phyloP scores from a whole-genome alignment of 2,797 vertebrate genomes.

The Lemur catta region DNA sequence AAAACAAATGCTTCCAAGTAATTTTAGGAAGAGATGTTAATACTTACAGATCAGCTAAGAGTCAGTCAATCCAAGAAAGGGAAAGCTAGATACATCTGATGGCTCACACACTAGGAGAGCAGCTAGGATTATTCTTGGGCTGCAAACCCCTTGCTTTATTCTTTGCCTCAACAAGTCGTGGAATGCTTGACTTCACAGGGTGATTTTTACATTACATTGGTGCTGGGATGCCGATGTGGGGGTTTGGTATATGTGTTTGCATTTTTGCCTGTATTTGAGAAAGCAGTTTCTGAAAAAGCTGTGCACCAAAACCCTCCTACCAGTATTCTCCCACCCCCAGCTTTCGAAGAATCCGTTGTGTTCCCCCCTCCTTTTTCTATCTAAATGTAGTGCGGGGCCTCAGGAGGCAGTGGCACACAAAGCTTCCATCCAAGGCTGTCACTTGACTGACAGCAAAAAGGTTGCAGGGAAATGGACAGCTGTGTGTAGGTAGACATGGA shows the following conservation, averaged over 20 bases:
- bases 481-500: slow-evolving; percentile 83
- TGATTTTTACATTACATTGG: slow-evolving; percentile 69
- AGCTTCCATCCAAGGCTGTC: slow-evolving; percentile 83
- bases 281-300: slow-evolving; percentile 74
- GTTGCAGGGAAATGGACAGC: slow-evolving; percentile 84
- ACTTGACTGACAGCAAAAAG: slow-evolving; percentile 86
- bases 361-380: not conserved
- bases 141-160: slow-evolving; percentile 51
- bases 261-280: slow-evolving; percentile 63
- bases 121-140: not conserved
- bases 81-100: slow-evolving; percentile 48
- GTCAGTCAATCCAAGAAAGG: slow-evolving; percentile 63
- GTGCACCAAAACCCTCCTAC: slow-evolving; percentile 30
- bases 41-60: slow-evolving; percentile 78
- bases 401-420: slow-evolving; percentile 79
- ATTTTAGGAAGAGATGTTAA: slow-evolving; percentile 52
- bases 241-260: slow-evolving; percentile 49
- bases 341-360: slow-evolving; percentile 71
- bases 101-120: slow-evolving; percentile 29
- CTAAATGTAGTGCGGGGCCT: slow-evolving; percentile 79
- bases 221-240: slow-evolving; percentile 69
- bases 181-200: slow-evolving; percentile 54
- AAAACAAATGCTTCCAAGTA: slow-evolving; percentile 39
- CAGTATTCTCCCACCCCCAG: slow-evolving; percentile 34
- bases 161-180: slow-evolving; percentile 49